A percentile compares a stretch with the other conserved stretches of the same genome.
phyloP scores from a whole-genome alignment of 2,888 invertebrate genomes.

The Ferrisia virgata region DNA sequence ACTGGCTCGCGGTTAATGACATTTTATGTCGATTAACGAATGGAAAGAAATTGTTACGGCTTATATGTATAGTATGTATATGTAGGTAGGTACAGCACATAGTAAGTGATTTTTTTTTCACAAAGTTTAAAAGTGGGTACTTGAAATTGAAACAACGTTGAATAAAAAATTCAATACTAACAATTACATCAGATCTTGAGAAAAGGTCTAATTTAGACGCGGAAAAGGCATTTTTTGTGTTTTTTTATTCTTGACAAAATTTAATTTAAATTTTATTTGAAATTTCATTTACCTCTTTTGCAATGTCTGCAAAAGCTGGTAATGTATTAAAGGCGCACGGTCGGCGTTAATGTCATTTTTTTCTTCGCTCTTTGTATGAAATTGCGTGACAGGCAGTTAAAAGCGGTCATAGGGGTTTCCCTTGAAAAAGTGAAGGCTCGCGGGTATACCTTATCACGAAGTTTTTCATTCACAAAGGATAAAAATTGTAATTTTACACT shows the following conservation, averaged over 20 bases:
- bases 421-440: conserved; percentile 2
- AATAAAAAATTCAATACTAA: neutral
- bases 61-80: neutral
- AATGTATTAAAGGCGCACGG: conserved; percentile 8
- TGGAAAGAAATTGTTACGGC: neutral
- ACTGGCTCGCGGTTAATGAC: conserved; percentile 22
- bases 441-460: conserved; percentile 6
- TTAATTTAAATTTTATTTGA: conserved; percentile 26
- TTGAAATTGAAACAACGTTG: neutral
- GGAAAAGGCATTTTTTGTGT: neutral
- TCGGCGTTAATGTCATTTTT: conserved; percentile 33
- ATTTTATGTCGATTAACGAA: neutral
- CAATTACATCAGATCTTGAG: conserved; percentile 3
- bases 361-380: conserved; percentile 26
- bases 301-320: conserved; percentile 3
- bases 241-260: neutral
- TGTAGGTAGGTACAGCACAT: too few species aligned
- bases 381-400: conserved; percentile 38
- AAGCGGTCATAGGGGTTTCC: conserved; percentile 34
- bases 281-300: conserved; percentile 18
- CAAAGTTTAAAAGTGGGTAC: too few species aligned
- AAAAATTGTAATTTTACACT: conserved; percentile 26
- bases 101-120: neutral
- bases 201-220: conserved; percentile 1
- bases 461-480: conserved; percentile 22